Percentiles rank a stretch among this genome's conserved stretches.
These are phyloP conservation scores for Rhizomys pruinosus DNA, from an alignment of 2,113 vertebrate species.

Conservation along the genomic window DNA sequence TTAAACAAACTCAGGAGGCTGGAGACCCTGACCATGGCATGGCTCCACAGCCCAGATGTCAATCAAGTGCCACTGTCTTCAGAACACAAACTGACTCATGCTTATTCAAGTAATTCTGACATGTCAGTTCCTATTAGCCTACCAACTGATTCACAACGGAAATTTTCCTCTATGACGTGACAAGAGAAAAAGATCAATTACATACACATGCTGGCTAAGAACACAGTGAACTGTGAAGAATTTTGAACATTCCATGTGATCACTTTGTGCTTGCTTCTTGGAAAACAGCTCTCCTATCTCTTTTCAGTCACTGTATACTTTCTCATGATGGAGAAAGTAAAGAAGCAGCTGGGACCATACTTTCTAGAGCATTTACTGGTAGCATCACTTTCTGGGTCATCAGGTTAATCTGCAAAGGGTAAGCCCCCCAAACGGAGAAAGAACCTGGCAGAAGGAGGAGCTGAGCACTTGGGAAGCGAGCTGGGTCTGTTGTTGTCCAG, in stretches of 20 bases:
- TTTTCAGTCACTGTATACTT: neutral
- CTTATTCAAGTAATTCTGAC: neutral
- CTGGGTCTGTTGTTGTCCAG: neutral
- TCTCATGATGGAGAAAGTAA: neutral
- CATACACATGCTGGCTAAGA: constrained; percentile 20
- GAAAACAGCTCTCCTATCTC: neutral
- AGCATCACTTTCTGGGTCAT: neutral
- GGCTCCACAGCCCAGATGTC: neutral
- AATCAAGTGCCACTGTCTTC: neutral
- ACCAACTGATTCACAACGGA: constrained; percentile 36
- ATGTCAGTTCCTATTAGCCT: neutral
- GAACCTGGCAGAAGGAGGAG: neutral
- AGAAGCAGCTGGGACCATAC: no score
- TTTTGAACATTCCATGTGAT: neutral
- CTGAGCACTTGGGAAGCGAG: neutral
- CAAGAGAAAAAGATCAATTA: neutral
- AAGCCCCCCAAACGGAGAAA: no score
- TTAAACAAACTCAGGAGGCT: neutral
- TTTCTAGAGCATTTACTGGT: neutral
- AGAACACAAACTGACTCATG: neutral
- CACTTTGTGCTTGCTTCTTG: neutral
- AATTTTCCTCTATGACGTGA: neutral
- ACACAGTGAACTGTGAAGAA: constrained; percentile 12
- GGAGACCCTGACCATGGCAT: neutral
- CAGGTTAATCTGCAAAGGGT: neutral